Base-by-base conservation (phyloP, 2,113 vertebrate species). In the Zapornia atra region DNA sequence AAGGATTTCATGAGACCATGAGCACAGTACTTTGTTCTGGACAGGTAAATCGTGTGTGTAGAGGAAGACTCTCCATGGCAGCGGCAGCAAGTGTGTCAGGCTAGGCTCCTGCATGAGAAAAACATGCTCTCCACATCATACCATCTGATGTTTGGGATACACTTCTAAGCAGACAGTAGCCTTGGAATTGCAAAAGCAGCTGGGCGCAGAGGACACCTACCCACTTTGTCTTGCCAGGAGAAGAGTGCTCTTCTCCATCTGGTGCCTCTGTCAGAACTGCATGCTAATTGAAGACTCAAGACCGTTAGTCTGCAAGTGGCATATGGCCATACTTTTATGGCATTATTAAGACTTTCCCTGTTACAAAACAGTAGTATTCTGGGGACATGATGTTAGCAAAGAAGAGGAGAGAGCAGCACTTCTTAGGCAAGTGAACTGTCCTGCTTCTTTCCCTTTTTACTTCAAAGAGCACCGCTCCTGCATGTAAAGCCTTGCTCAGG, bases 211-310 rank as follows among this genome's bases (percentile, higher is more conserved):
- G 28, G 33, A 88, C 20, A 22, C 20, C 31, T 12, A 34, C 4
- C 33, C 44, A 16, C 13, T 54, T 36, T 24, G 18, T 22, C 53
- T 66, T 50, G 38, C 38, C 44, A 51, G 60, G 25, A 93, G 29
- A 68, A 44, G 13, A 57, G 40, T 53, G 36, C 18, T 38, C 36
- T 24, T 42, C 15, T 26, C 24, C 36, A 83, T 0, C 15, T 11
- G 15, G 5, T 60, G 48, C 46, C 56, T 59, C 4, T 0, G 9
- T 16, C 38, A 50, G 53, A 81, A 50, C 36, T 54, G 46, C 31
- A 4, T 22, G 40, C 9, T 54, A 31, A 57, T 5, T 24, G 53
- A 69, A 57, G 50, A 44, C 44, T 50, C 0, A 0, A 28, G 20
- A 44, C 9, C 2, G 1, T 63, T 25, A 57, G 25, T 11, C 42